These are phyloP conservation scores for Branchellion lobata DNA, from an alignment of 2,888 invertebrate species.

Conservation along the genomic window DNA sequence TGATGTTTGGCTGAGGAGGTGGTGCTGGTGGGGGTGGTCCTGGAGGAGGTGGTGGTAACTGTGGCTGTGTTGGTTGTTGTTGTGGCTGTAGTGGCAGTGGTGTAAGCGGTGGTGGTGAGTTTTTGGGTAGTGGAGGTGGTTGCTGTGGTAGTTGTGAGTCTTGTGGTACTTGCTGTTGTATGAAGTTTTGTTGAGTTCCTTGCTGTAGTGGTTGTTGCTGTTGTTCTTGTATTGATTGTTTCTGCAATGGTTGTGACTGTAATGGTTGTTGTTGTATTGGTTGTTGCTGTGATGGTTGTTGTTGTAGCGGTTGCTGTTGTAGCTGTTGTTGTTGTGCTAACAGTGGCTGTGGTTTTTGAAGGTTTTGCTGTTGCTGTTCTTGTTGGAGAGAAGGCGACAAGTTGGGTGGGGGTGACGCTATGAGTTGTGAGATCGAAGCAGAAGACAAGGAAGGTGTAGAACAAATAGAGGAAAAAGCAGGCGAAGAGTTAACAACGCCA, in stretches of 20 bases:
- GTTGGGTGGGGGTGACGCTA: background rate
- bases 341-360: too few relatives aligned
- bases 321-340: background rate
- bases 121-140: background rate
- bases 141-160: background rate
- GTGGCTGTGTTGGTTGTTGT: background rate
- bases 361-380: background rate
- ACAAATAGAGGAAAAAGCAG: background rate
- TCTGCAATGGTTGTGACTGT: too few relatives aligned
- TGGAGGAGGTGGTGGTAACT: background rate
- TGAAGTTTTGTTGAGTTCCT: background rate
- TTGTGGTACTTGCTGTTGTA: background rate
- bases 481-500: background rate
- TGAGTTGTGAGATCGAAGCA: background rate
- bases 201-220: background rate
- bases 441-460: background rate
- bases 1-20: slow-evolving; percentile 8
- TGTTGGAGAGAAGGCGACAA: background rate
- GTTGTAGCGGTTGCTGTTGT: background rate
- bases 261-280: background rate
- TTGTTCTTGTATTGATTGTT: background rate
- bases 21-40: background rate
- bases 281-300: background rate
- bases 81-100: background rate
- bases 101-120: background rate